These are phyloP conservation scores for Branchipolynoe longqiensis DNA, from an alignment of 2,888 invertebrate species.

Conservation along the genomic window DNA sequence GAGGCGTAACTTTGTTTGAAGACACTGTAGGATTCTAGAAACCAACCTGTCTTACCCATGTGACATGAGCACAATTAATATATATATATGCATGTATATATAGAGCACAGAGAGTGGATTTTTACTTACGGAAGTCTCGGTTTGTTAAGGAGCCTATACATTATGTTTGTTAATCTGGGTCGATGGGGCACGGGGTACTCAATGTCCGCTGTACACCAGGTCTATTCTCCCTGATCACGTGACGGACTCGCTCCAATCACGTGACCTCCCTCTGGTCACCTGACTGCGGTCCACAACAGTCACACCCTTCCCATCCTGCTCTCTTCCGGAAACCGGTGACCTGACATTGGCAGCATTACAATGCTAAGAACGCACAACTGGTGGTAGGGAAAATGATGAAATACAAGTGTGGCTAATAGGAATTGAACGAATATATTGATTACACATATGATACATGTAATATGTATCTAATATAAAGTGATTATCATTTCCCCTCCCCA, in stretches of 20 bases:
- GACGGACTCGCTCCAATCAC: background rate
- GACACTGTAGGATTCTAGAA: constrained; percentile 12
- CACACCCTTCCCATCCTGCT: constrained; percentile 28
- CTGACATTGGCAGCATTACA: background rate
- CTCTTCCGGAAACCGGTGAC: constrained; percentile 3
- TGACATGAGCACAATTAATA: constrained; percentile 42
- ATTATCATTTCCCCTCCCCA: too few species aligned
- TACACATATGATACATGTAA: too few species aligned
- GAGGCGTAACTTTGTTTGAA: background rate
- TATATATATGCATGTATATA: too few species aligned
- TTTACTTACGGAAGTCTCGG: constrained; percentile 46
- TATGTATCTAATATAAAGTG: too few species aligned
- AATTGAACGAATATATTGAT: background rate
- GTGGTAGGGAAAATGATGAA: background rate
- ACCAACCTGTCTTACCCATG: constrained; percentile 12
- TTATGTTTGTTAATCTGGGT: constrained; percentile 10
- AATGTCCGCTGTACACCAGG: constrained; percentile 33
- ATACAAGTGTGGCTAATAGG: background rate
- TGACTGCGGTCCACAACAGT: constrained; percentile 20
- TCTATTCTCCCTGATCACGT: constrained; percentile 7
- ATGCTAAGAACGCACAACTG: background rate
- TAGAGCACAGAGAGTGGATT: constrained; percentile 15
- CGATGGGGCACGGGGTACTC: constrained; percentile 17
- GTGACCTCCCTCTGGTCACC: background rate
- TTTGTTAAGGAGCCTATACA: constrained; percentile 48